Conservation (phyloP, 2,888 invertebrate genomes). For the Molorchus minor region DNA sequence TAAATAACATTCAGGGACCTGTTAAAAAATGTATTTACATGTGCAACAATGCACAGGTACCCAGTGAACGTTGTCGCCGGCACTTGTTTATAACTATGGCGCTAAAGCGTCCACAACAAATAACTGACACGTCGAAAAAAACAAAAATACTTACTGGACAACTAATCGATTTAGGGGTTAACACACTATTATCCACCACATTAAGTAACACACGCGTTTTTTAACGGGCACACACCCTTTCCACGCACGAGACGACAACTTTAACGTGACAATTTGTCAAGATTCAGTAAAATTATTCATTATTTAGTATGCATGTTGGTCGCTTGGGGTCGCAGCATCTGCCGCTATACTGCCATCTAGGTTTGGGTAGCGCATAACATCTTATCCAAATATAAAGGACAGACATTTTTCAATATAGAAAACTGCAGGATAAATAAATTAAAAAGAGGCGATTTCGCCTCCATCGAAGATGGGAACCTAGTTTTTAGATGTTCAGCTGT, state of each 20-base stretch:
- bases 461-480: no score
- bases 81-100: slow-evolving; percentile 44
- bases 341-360: background rate
- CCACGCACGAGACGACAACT: slow-evolving; percentile 49
- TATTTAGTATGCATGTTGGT: slow-evolving; percentile 1
- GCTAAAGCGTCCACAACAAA: slow-evolving; percentile 37
- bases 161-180: slow-evolving; percentile 39
- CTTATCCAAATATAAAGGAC: no score
- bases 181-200: slow-evolving; percentile 54
- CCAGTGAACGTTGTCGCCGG: slow-evolving; percentile 42
- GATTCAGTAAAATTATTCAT: slow-evolving; percentile 43
- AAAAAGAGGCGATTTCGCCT: no score
- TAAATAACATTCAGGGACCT: slow-evolving; percentile 10
- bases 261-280: slow-evolving; percentile 54
- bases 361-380: background rate
- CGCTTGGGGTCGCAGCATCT: slow-evolving; percentile 1
- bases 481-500: no score
- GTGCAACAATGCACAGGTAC: slow-evolving; percentile 30
- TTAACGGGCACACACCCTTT: slow-evolving; percentile 54
- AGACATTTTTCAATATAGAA: no score
- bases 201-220: slow-evolving; percentile 52
- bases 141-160: slow-evolving; percentile 47
- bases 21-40: slow-evolving; percentile 18
- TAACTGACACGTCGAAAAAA: slow-evolving; percentile 22
- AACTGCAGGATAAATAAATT: no score